Evolutionary conservation across 2,888 invertebrate genomes (phyloP).

Genomic region (Parascotia fuliginaria): DNA sequence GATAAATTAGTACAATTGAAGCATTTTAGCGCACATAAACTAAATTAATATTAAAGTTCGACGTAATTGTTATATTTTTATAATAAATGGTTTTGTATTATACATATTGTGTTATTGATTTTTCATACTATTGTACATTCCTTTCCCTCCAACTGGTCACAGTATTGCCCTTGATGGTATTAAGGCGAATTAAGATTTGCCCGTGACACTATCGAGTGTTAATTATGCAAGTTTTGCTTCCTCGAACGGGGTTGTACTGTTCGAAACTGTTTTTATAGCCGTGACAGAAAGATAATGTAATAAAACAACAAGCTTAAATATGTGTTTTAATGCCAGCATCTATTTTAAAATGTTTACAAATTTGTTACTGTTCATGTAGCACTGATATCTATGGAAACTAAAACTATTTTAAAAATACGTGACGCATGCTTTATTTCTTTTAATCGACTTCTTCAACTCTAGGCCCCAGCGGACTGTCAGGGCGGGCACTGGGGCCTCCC

Average conservation of each 20-base stretch:
- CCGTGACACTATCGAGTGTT: too few species aligned
- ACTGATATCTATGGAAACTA: too few species aligned
- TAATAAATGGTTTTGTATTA: slow-evolving; percentile 56
- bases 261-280: too few species aligned
- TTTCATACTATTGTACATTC: not conserved
- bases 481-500: slow-evolving; percentile 55
- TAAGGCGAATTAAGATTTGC: too few species aligned
- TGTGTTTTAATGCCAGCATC: not conserved
- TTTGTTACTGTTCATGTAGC: too few species aligned
- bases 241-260: too few species aligned
- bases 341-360: not conserved
- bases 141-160: too few species aligned
- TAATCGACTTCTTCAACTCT: slow-evolving; percentile 90
- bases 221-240: too few species aligned
- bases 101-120: slow-evolving; percentile 13
- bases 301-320: not conserved
- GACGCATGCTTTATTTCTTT: too few species aligned
- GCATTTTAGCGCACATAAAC: slow-evolving; percentile 21
- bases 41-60: slow-evolving; percentile 33
- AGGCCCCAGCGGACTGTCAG: slow-evolving; percentile 79
- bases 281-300: too few species aligned
- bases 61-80: slow-evolving; percentile 68
- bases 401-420: too few species aligned
- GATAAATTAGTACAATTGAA: slow-evolving; percentile 11
- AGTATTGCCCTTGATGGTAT: too few species aligned